Conservation (phyloP, 2,797 vertebrate genomes). For the Microtus californicus region DNA sequence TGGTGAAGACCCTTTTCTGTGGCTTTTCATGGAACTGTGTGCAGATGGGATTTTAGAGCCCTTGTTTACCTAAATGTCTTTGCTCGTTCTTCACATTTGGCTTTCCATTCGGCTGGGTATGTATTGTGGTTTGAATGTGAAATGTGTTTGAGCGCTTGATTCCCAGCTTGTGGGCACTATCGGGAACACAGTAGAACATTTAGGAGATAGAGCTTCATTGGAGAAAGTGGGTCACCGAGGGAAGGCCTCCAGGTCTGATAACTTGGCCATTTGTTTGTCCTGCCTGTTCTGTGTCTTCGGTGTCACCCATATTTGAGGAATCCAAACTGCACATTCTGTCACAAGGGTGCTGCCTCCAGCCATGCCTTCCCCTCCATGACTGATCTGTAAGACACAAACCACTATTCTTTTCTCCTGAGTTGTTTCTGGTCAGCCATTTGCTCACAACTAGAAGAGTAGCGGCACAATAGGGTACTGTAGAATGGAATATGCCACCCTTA, state of each 20-base stretch:
- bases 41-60: background rate
- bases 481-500: background rate
- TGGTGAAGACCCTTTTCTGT: constrained; percentile 9
- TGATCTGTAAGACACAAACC: background rate
- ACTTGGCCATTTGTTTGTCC: background rate
- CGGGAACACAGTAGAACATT: background rate
- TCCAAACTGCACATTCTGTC: background rate
- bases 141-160: background rate
- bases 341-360: no score
- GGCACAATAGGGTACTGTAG: background rate
- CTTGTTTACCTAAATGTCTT: background rate
- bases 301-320: background rate
- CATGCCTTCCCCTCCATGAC: background rate
- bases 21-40: background rate
- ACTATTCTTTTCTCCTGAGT: background rate
- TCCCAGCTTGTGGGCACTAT: background rate
- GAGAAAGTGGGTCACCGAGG: background rate
- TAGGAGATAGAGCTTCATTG: background rate
- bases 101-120: constrained; percentile 18
- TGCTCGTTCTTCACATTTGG: constrained; percentile 22
- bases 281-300: background rate
- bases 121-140: background rate
- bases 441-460: background rate
- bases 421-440: background rate
- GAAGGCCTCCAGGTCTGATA: background rate